Evolutionary conservation across 2,113 vertebrate species (phyloP).

Genomic region (Corydoras maculifer): DNA sequence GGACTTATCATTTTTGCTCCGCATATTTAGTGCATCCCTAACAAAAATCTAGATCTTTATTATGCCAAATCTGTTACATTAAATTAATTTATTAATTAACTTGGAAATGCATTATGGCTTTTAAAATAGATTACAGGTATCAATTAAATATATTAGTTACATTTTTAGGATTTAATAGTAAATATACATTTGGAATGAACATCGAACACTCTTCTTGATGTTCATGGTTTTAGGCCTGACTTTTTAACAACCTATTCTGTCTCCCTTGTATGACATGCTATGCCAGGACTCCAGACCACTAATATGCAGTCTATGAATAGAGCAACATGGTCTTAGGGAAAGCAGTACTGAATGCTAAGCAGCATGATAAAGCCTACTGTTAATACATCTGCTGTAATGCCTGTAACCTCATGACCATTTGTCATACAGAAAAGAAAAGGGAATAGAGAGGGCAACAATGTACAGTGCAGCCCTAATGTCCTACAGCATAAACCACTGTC

Average conservation of each 20-base stretch:
- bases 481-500: neutral
- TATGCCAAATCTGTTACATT: no score
- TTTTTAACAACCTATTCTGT: conserved; percentile 1
- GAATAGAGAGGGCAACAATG: neutral
- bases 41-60: no score
- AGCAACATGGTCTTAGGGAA: conserved; percentile 59
- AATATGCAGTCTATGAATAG: conserved; percentile 59
- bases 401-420: conserved; percentile 36
- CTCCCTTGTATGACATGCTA: neutral
- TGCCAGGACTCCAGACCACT: conserved; percentile 41
- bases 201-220: no score
- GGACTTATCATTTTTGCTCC: no score
- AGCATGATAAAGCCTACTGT: conserved; percentile 57
- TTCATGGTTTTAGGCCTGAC: neutral
- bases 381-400: conserved; percentile 50
- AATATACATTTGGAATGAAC: no score
- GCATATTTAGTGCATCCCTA: no score
- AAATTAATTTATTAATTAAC: no score
- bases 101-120: no score
- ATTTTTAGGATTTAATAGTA: no score
- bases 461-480: neutral
- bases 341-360: conserved; percentile 49
- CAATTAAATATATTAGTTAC: no score
- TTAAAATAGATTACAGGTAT: no score
- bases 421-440: neutral